Evolutionary conservation across 2,888 invertebrate genomes (phyloP).

Genomic region (Petrolisthes manimaculis): DNA sequence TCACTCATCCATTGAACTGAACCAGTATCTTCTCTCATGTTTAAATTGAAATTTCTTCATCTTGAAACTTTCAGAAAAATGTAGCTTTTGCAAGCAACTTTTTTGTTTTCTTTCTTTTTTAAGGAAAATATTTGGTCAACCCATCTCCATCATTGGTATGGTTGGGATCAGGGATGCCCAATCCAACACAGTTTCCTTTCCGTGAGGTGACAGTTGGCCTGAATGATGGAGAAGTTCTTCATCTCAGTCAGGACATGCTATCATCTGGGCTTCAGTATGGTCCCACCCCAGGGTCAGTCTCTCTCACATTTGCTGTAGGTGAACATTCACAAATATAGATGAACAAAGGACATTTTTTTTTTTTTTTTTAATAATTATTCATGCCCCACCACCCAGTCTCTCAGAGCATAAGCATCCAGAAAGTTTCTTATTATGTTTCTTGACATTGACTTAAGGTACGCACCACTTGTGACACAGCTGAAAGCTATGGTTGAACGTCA

Average conservation of each 20-base stretch:
- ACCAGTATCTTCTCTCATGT: not conserved
- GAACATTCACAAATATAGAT: not conserved
- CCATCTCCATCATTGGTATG: slow-evolving; percentile 67
- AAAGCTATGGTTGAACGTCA: slow-evolving; percentile 76
- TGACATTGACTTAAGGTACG: slow-evolving; percentile 68
- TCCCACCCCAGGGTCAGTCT: slow-evolving; percentile 70
- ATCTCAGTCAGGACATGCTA: slow-evolving; percentile 75
- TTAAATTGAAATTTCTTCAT: not conserved
- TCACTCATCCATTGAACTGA: not conserved
- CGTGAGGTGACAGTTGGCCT: slow-evolving; percentile 75
- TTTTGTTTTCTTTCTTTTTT: not conserved
- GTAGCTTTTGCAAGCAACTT: not conserved
- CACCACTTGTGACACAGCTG: slow-evolving; percentile 75
- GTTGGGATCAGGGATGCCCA: slow-evolving; percentile 80
- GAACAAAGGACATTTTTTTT: not conserved
- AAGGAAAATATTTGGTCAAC: slow-evolving; percentile 48
- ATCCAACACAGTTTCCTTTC: slow-evolving; percentile 80
- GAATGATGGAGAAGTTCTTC: slow-evolving; percentile 74
- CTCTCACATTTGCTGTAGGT: not conserved
- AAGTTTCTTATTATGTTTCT: not conserved
- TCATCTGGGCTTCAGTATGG: slow-evolving; percentile 81
- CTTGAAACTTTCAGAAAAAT: not conserved
- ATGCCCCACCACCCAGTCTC: not conserved
- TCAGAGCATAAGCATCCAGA: not conserved
- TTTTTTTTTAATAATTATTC: not conserved